Base-by-base conservation (phyloP, 2,888 invertebrate genomes). In the Melanchra persicariae region DNA sequence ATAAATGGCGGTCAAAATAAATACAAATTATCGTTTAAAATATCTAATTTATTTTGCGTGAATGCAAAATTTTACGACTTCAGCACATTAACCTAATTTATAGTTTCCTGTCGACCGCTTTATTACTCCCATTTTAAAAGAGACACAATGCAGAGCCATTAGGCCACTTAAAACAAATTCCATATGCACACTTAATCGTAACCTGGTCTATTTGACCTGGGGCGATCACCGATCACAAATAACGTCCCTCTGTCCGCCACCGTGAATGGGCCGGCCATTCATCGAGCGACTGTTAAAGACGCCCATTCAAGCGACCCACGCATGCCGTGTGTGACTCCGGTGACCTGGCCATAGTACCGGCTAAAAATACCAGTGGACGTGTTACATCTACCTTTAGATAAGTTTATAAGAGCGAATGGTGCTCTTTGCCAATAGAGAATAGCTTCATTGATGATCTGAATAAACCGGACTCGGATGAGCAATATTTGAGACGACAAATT, bases 241-340 rank as follows among this genome's bases (percentile, higher is more conserved):
- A 88, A 86, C 73, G 83, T 83, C 52, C 49, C 70, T 84, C 84
- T 87, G 83, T 87, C 70, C 69, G 77, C 70, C 37, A 64, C 40
- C 64, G 80, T 88, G 89, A 90, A 90, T 89, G 89, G 85, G 80
- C 81, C 81, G 85, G 75, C 87, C 90, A 92, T 90, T 91, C 91
- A 91, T 85, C 71, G 77, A 70, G 49, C 69, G 72, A 60, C 75
- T 59, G 79, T 85, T 87, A 90, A 90, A 85, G 88, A 82, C 83
- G 77, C 74, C 87, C 91, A 91, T 92, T 92, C 91, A 90, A 83
- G 30, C 87, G 82, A 82, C 90, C 91, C 91, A 91, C 91, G 88
- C 89, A 73, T 84, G 83, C 86, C 85, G 85, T 85, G 79, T 85
- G 84, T 77, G 83, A 77, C 84, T 84, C 64, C 76, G 49, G 70